These are phyloP conservation scores for Rhopalosiphum nymphaeae DNA, from an alignment of 2,888 invertebrate species.

Conservation along the genomic window DNA sequence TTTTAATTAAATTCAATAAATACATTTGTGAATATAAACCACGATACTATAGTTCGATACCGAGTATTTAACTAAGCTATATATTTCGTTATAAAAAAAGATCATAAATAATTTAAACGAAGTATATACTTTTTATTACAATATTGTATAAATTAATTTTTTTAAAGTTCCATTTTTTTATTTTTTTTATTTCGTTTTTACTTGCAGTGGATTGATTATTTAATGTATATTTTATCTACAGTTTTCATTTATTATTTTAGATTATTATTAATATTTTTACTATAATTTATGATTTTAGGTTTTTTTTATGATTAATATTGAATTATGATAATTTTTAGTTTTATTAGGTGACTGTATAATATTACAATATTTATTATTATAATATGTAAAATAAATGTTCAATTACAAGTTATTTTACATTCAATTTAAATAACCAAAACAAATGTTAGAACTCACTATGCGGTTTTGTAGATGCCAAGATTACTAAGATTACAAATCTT, in stretches of 20 bases:
- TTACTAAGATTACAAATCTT: too few species aligned
- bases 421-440: background rate
- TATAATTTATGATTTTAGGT: background rate
- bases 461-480: too few species aligned
- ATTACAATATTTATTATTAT: background rate
- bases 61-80: background rate
- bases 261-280: background rate
- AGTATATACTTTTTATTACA: conserved; percentile 5
- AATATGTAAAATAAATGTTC: background rate
- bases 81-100: background rate
- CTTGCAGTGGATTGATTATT: background rate
- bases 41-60: background rate
- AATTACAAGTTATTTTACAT: background rate
- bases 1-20: conserved; percentile 35
- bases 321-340: background rate
- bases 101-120: conserved; percentile 9
- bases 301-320: background rate
- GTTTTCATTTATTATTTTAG: background rate
- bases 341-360: background rate
- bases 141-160: conserved; percentile 11
- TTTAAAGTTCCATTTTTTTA: background rate
- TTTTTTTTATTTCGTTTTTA: background rate
- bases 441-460: background rate
- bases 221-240: background rate
- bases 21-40: background rate